Evolutionary conservation across 2,113 vertebrate species (phyloP).

Genomic region (Pelecanoides urinatrix): DNA sequence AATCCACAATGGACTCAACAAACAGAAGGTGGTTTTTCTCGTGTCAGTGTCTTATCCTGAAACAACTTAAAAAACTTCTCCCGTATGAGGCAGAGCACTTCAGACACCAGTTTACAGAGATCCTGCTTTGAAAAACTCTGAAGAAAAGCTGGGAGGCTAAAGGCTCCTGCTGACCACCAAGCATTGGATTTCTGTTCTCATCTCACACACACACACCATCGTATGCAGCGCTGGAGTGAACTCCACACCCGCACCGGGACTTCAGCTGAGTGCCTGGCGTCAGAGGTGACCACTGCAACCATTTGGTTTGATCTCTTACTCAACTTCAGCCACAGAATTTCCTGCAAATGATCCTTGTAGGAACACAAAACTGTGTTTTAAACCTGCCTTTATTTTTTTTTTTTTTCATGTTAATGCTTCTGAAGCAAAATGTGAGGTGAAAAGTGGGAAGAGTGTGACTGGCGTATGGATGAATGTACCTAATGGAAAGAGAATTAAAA

Average conservation of each 20-base stretch:
- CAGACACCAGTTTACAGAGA: neutral
- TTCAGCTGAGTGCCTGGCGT: neutral
- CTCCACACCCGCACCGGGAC: neutral
- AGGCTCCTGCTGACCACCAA: neutral
- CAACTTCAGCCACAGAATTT: neutral
- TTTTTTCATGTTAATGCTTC: neutral
- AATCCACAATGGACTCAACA: neutral
- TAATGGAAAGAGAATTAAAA: neutral
- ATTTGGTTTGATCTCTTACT: neutral
- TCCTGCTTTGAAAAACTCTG: neutral
- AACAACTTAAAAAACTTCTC: neutral
- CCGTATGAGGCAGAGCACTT: neutral
- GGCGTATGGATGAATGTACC: rapidly evolving
- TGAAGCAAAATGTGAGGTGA: neutral
- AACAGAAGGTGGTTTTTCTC: neutral
- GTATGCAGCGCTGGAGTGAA: neutral
- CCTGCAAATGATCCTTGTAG: neutral
- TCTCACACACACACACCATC: neutral
- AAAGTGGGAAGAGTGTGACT: neutral
- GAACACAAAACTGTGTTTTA: neutral
- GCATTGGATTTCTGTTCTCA: neutral
- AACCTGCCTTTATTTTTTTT: neutral
- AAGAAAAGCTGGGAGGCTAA: neutral
- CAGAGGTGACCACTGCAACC: neutral
- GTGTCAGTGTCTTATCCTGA: neutral